Percentiles rank a stretch among this genome's conserved stretches.
Evolutionary conservation across 2,888 invertebrate species (phyloP).

Genomic region (Hyles lineata): DNA sequence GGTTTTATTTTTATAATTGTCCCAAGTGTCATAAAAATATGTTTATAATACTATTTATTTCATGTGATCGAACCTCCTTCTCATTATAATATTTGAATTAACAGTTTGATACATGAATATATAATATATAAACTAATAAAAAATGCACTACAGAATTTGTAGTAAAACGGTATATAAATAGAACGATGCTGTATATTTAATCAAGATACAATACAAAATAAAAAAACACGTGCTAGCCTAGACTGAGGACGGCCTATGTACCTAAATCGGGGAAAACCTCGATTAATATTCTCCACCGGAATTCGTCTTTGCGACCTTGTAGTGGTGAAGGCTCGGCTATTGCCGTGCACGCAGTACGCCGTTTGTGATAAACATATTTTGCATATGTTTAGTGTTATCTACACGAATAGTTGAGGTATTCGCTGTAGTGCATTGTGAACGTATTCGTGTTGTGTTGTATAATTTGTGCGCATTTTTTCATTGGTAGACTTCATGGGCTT

Average conservation of each 20-base stretch:
- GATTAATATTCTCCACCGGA: conserved; percentile 17
- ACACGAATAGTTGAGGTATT: not conserved
- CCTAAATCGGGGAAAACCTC: conserved; percentile 18
- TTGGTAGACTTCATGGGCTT: too few relatives aligned
- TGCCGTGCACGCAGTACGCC: not conserved
- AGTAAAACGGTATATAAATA: too few relatives aligned
- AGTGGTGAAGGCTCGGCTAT: not conserved
- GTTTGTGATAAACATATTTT: not conserved
- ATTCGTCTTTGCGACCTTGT: conserved; percentile 13
- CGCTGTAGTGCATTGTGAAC: not conserved
- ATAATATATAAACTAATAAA: too few relatives aligned
- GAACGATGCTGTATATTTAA: not conserved
- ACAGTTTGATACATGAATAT: too few relatives aligned
- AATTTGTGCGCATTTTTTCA: too few relatives aligned
- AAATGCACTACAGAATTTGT: too few relatives aligned
- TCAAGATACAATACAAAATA: not conserved
- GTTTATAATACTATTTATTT: too few relatives aligned
- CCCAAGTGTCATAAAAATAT: too few relatives aligned
- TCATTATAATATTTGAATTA: too few relatives aligned
- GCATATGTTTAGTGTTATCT: not conserved
- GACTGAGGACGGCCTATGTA: not conserved
- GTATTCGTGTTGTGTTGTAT: not conserved
- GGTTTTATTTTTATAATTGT: too few relatives aligned
- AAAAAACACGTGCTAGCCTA: not conserved
- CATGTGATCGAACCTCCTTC: too few relatives aligned